A percentile compares a stretch with the other conserved stretches of the same genome.
Evolutionary conservation across 2,888 invertebrate species (phyloP).

Genomic region (Dolichomitus sp.): DNA sequence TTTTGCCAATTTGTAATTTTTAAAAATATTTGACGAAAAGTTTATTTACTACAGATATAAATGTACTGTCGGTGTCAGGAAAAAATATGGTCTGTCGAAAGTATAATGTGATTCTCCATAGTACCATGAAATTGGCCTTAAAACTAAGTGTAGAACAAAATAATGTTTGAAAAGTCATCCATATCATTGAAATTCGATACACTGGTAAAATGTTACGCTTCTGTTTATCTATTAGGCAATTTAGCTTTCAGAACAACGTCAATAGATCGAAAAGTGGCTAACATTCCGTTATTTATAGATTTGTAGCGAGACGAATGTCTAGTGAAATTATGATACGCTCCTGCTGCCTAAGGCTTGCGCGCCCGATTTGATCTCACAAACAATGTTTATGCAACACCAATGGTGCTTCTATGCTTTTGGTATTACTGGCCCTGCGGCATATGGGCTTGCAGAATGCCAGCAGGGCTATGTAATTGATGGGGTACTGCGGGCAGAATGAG

Average conservation of each 20-base stretch:
- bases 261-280: not conserved
- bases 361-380: slow-evolving; percentile 16
- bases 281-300: not conserved
- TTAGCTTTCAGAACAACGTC: not conserved
- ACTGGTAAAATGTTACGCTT: not conserved
- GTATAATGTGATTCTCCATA: not conserved
- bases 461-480: slow-evolving; percentile 50
- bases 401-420: slow-evolving; percentile 5
- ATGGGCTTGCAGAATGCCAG: slow-evolving; percentile 57
- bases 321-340: slow-evolving; percentile 23
- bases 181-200: not conserved
- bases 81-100: not conserved
- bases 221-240: not conserved
- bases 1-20: no score
- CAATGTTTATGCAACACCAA: slow-evolving; percentile 20
- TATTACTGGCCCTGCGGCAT: slow-evolving; percentile 47
- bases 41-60: no score
- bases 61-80: not conserved
- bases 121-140: not conserved
- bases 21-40: no score
- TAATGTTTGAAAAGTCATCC: not conserved
- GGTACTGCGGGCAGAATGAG: slow-evolving; percentile 47
- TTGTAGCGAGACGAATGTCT: slow-evolving; percentile 31
- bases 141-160: not conserved
- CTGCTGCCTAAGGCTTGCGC: not conserved